A percentile compares a stretch with the other conserved stretches of the same genome.
Evolutionary conservation across 2,797 vertebrate genomes (phyloP).

Genomic region (Arremon aurantiirostris): DNA sequence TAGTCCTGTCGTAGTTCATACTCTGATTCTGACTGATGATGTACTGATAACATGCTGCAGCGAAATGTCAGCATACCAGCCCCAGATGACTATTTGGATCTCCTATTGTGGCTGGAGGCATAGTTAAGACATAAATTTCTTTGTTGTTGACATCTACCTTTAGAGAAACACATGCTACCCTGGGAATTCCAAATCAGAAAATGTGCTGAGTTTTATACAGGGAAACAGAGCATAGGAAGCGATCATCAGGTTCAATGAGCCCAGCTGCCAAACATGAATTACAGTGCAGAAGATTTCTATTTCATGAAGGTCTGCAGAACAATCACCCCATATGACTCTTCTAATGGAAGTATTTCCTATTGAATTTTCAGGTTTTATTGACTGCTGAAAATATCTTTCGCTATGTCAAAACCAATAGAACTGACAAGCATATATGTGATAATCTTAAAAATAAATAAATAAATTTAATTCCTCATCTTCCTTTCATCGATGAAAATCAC

Average conservation of each 20-base stretch:
- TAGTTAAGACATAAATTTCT: neutral
- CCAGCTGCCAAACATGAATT: neutral
- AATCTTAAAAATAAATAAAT: neutral
- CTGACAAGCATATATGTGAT: neutral
- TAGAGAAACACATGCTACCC: neutral
- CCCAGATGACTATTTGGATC: neutral
- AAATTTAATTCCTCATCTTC: neutral
- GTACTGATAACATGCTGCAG: neutral
- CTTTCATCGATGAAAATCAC: neutral
- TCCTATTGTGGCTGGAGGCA: neutral
- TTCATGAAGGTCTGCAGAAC: neutral
- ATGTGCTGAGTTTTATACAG: neutral
- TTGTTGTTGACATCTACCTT: neutral
- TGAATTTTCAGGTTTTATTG: neutral
- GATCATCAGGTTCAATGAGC: neutral
- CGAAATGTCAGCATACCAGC: neutral
- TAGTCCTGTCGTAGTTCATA: neutral
- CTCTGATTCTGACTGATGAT: neutral
- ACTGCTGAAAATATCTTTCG: neutral
- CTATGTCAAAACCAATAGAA: neutral
- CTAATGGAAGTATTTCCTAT: neutral
- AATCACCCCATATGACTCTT: neutral
- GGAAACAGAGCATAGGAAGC: neutral
- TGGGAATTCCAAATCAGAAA: neutral
- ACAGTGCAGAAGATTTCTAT: neutral